Base-by-base conservation (phyloP, 2,888 invertebrate species). In the Heliconius cydno region DNA sequence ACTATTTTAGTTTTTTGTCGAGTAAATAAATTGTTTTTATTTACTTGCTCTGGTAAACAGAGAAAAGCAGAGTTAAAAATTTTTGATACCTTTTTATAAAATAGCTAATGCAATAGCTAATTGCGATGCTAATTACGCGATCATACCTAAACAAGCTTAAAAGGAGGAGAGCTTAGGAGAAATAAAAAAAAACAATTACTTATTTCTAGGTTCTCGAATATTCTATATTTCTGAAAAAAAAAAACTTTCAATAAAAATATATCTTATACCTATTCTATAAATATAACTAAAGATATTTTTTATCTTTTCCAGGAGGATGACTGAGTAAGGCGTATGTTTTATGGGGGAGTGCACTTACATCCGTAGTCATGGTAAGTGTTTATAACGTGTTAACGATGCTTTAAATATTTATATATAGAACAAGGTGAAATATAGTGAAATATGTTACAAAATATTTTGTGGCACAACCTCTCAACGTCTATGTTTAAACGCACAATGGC, bases 321-420 rank as follows among this genome's bases (percentile, higher is more conserved):
- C 80, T 81, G 85, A 84, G 82, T 85, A 91, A 90, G 89, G 90
- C 89, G 89, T 89, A 92, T 92, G 87, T 86, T 91, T 91, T 91
- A 92, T 92, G 90, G 88, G 87, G 86, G 80, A 89, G 86, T 87
- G 92, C 93, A 94, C 92, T 94, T 90, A 91, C 86, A 86, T 80
- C 83, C 82, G 85, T 85, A 88, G 91, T 87, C 88, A 93, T 93
- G 93, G 92, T 93, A 82, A 93, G 94, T 86, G 84, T 85, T 86
- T 86, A 88, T 83, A 85, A 80, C 60, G 82, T 86, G 86, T 83
- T 88, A 85, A 88, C 84, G 81, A 86, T 79, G 63, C 79, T 79
- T 75, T 70, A 63, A 79, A 68, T 77, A 41, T 46, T 22, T 71
- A 68, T 79, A 76, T 67, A 63, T 76, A 76, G 66, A 76, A 25